Conservation (phyloP, 2,113 vertebrate genomes). For the Gnathonemus echidnorhynchus region DNA sequence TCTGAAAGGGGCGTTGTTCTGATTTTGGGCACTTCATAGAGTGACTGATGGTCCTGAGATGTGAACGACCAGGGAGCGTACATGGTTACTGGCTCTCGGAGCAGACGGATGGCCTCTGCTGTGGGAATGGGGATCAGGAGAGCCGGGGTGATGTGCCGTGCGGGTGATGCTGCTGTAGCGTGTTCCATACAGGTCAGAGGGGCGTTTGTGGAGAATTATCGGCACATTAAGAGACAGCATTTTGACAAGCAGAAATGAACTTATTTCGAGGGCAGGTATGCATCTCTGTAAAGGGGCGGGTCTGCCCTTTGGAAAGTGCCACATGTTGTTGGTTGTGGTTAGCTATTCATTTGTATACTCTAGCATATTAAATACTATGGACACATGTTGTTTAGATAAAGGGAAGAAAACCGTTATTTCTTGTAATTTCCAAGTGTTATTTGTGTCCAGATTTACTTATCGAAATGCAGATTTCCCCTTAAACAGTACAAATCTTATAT, state of each 20-base stretch:
- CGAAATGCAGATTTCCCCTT: neutral
- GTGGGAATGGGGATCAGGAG: neutral
- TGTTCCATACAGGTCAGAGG: neutral
- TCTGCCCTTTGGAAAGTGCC: neutral
- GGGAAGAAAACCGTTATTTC: neutral
- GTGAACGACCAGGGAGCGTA: neutral
- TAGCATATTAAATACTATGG: neutral
- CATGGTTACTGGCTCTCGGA: neutral
- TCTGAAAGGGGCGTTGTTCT: neutral
- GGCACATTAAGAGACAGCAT: neutral
- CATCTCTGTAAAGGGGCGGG: neutral
- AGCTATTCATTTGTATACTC: neutral
- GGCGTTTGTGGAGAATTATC: neutral
- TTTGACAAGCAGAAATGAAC: neutral
- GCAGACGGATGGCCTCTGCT: neutral
- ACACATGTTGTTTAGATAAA: neutral
- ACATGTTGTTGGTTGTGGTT: neutral
- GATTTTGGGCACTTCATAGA: neutral
- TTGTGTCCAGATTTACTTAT: neutral
- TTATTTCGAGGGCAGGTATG: neutral
- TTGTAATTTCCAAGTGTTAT: neutral
- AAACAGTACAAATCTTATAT: neutral
- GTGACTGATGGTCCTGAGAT: neutral
- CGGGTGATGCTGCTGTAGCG: neutral
- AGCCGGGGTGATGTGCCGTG: neutral